A percentile compares a stretch with the other conserved stretches of the same genome.
phyloP scores from a whole-genome alignment of 2,113 vertebrate species.

The Thermophis baileyi region DNA sequence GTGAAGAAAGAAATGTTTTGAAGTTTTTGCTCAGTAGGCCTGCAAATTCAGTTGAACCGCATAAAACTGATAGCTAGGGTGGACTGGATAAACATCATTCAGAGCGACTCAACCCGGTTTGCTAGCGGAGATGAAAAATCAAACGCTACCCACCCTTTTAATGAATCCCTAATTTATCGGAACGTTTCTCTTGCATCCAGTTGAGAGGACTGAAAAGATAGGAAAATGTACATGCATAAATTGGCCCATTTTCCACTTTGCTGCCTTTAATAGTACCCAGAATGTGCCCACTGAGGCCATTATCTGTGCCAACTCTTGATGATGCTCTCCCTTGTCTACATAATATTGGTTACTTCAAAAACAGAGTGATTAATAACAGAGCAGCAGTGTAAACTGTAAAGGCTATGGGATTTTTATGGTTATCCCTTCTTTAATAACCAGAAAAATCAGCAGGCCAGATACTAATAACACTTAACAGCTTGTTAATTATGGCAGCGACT shows the following conservation, averaged over 20 bases:
- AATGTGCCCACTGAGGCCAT: neutral
- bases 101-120: neutral
- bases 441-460: slow-evolving; percentile 15
- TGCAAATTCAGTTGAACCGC: neutral
- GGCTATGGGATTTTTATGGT: slow-evolving; percentile 24
- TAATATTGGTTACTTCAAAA: neutral
- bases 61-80: neutral
- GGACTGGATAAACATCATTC: neutral
- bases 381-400: slow-evolving; percentile 30
- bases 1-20: neutral
- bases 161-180: neutral
- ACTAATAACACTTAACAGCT: slow-evolving; percentile 39
- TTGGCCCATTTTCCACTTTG: neutral
- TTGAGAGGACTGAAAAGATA: neutral
- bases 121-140: neutral
- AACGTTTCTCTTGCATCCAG: neutral
- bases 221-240: neutral
- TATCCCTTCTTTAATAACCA: neutral
- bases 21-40: neutral
- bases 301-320: neutral
- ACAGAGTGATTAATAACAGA: neutral
- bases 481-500: slow-evolving; percentile 29
- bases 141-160: neutral
- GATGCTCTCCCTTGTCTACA: neutral
- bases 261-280: neutral